These are phyloP conservation scores for Euthynnus affinis DNA, from an alignment of 2,797 vertebrate genomes.

Conservation along the genomic window DNA sequence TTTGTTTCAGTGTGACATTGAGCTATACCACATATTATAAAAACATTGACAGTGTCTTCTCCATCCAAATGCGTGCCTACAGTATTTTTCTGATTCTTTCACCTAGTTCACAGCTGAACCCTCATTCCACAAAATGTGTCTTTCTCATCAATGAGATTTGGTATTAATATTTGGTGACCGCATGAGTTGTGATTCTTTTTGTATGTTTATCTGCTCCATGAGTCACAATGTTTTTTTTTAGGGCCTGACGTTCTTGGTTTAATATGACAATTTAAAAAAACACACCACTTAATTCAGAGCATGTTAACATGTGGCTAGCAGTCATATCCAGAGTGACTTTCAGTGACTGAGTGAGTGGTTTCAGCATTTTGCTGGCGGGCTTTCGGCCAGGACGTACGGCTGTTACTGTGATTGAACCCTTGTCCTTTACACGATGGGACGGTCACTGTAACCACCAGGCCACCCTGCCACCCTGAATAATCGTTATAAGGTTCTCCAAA, in stretches of 20 bases:
- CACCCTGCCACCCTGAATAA: slow-evolving; percentile 67
- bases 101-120: slow-evolving; percentile 61
- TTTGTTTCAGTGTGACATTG: slow-evolving; percentile 34
- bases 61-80: slow-evolving; percentile 30
- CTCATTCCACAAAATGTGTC: slow-evolving; percentile 66
- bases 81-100: slow-evolving; percentile 59
- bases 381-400: slow-evolving; percentile 55
- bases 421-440: slow-evolving; percentile 73
- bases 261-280: slow-evolving; percentile 66
- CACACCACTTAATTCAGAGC: slow-evolving; percentile 53
- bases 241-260: slow-evolving; percentile 63
- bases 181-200: slow-evolving; percentile 69
- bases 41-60: slow-evolving; percentile 47
- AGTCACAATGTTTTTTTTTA: slow-evolving; percentile 74
- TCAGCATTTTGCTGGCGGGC: slow-evolving; percentile 63
- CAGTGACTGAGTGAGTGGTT: slow-evolving; percentile 59
- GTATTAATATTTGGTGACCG: slow-evolving; percentile 73
- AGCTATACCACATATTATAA: slow-evolving; percentile 50
- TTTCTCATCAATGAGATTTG: slow-evolving; percentile 75
- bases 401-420: slow-evolving; percentile 77
- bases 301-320: slow-evolving; percentile 63
- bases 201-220: slow-evolving; percentile 79
- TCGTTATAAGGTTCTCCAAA: slow-evolving; percentile 79
- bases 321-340: slow-evolving; percentile 57
- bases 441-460: slow-evolving; percentile 69